Percentiles rank a stretch among this genome's conserved stretches.
Evolutionary conservation across 2,797 vertebrate genomes (phyloP).

Genomic region (Melanotaenia parkinsoni): DNA sequence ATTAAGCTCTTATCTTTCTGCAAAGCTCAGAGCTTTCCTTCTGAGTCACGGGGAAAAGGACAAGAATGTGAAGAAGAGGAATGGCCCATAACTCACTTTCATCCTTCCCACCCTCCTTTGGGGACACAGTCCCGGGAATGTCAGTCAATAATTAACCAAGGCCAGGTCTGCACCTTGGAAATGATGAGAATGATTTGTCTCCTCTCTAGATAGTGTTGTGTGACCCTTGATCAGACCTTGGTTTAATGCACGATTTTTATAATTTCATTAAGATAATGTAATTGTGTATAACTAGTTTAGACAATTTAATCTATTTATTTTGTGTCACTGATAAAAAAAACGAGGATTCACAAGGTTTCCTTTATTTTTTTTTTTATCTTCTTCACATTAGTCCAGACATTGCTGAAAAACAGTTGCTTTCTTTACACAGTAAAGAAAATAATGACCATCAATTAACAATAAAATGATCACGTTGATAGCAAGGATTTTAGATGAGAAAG

Average conservation of each 20-base stretch:
- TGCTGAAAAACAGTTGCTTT: not conserved
- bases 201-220: slow-evolving; percentile 13
- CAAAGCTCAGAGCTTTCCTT: slow-evolving; percentile 60
- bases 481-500: not conserved
- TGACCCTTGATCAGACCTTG: not conserved
- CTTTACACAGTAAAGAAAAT: not conserved
- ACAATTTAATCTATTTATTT: slow-evolving; percentile 13
- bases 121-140: slow-evolving; percentile 37
- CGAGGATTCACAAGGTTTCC: slow-evolving; percentile 22
- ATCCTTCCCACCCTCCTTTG: slow-evolving; percentile 32
- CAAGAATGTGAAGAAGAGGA: slow-evolving; percentile 65
- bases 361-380: not conserved
- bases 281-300: slow-evolving; percentile 19
- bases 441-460: not conserved
- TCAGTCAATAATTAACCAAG: slow-evolving; percentile 58
- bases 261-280: slow-evolving; percentile 36
- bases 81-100: slow-evolving; percentile 52
- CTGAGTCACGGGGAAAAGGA: slow-evolving; percentile 49
- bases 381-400: not conserved
- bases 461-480: not conserved
- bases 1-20: slow-evolving; percentile 75
- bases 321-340: slow-evolving; percentile 19
- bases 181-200: slow-evolving; percentile 19
- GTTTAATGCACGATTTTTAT: slow-evolving; percentile 14
- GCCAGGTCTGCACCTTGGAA: slow-evolving; percentile 31